phyloP scores from a whole-genome alignment of 2,888 invertebrate species.

The Acholoe squamosa region DNA sequence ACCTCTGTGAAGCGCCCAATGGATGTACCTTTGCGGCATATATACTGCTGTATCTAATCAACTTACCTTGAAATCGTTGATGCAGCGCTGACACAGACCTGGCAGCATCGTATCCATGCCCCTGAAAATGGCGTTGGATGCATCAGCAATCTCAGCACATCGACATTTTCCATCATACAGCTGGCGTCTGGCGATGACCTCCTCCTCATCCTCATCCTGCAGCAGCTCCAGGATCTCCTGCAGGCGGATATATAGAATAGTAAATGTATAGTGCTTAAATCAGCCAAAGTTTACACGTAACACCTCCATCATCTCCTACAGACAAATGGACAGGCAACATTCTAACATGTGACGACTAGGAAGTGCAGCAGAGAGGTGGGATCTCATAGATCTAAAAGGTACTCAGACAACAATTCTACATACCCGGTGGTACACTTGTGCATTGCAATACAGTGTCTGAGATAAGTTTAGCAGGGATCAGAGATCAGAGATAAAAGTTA shows the following conservation, averaged over 20 bases:
- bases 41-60: not conserved
- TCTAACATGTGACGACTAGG: too few species aligned
- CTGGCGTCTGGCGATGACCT: not conserved
- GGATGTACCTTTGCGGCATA: too few species aligned
- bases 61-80: constrained; percentile 55
- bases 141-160: constrained; percentile 33
- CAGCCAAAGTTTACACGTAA: too few species aligned
- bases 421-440: too few species aligned
- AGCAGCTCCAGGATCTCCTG: constrained; percentile 53
- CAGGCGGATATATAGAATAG: not conserved
- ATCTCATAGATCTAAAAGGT: too few species aligned
- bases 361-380: too few species aligned
- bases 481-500: too few species aligned
- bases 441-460: too few species aligned
- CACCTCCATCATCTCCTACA: not conserved
- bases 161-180: constrained; percentile 24
- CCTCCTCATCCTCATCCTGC: not conserved
- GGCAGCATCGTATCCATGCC: not conserved
- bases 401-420: too few species aligned
- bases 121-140: not conserved
- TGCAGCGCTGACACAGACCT: constrained; percentile 54
- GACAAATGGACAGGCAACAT: not conserved
- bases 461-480: too few species aligned
- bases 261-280: too few species aligned
- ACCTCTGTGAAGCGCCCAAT: too few species aligned